Base-by-base conservation (phyloP, 2,113 vertebrate species). In the Mirza zaza region DNA sequence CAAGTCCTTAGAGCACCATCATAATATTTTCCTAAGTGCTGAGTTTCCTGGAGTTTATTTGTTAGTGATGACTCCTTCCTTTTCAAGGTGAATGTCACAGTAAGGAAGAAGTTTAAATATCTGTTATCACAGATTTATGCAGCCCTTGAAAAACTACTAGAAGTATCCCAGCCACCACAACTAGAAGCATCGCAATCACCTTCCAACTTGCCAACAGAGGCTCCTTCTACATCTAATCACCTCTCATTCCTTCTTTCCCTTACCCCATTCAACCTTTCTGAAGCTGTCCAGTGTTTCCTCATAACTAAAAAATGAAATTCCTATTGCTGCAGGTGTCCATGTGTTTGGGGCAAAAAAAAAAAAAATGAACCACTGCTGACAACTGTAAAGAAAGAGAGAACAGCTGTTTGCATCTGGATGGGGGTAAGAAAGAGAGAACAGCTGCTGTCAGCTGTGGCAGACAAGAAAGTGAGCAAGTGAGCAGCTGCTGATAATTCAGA, bases 371-470 rank as follows among this genome's bases (percentile, higher is more conserved):
- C 86, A 71, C 91, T 88, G 84, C 89, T 91, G 97, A 96, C 96
- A 95, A 82, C n/a, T 75, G 50, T 73, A 90, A 94, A 71, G 88
- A 96, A 95, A 73, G 93, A 81, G 45, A 84, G 89, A 95, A 95
- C 97, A 96, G 97, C 97, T 97, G 97, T 97, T 97, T 97, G 89
- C 97, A 97, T 96, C 98, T 97, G 97, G 97, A 85, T 68, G 3
- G n/a, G 92, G 36, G 23, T 83, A 95, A 84, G 63, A 79, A 88
- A 89, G 83, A 63, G 71, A 84, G 84, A 97, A 90, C 97, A 98
- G 98, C 97, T 98, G 98, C 76, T 92, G 89, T 75, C 95, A 86
- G 97, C 93, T 95, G 94, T 73, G 70, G 95, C 79, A 95, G 96
- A 94, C 83, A 77, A 95, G 93, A 83, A 91, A 97, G 90, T n/a